These are phyloP conservation scores for Drosophila bocki DNA, from an alignment of 1,140 invertebrate species.

Conservation along the genomic window DNA sequence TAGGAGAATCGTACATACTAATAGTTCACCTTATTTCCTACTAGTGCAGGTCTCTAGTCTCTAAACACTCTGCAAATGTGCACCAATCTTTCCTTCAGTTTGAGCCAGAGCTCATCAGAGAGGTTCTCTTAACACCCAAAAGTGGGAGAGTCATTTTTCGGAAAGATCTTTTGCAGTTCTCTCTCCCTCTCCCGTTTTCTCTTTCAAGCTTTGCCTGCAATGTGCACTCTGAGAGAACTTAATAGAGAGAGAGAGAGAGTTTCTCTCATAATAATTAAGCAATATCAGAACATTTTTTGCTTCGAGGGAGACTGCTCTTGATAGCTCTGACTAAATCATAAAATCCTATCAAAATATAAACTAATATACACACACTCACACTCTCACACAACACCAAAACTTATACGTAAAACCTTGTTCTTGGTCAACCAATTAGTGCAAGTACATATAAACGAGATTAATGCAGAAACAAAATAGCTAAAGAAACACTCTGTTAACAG, in stretches of 20 bases:
- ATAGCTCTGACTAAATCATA: neutral
- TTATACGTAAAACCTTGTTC: slow-evolving; percentile 37
- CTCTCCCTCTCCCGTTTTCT: neutral
- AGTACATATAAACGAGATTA: slow-evolving; percentile 13
- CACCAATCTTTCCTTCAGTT: neutral
- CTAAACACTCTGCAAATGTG: neutral
- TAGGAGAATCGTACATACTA: neutral
- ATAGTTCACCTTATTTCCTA: neutral
- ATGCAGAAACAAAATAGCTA: slow-evolving; percentile 8
- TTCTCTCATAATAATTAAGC: too few relatives aligned
- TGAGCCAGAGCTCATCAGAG: neutral
- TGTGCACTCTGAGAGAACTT: neutral
- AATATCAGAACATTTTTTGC: too few relatives aligned
- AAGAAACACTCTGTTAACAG: slow-evolving; percentile 19
- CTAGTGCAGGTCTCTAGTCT: slow-evolving; percentile 11
- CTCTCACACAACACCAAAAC: slow-evolving; percentile 2
- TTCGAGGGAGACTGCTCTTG: too few relatives aligned
- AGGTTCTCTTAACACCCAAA: neutral
- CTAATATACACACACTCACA: neutral
- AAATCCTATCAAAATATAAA: slow-evolving; percentile 17
- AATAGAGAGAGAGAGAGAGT: neutral
- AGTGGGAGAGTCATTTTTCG: neutral
- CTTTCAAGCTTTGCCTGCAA: neutral
- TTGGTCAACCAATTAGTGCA: slow-evolving; percentile 28
- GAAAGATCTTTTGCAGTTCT: neutral